These are phyloP conservation scores for Drosophila serrata DNA, from an alignment of 1,140 invertebrate genomes.

Conservation along the genomic window DNA sequence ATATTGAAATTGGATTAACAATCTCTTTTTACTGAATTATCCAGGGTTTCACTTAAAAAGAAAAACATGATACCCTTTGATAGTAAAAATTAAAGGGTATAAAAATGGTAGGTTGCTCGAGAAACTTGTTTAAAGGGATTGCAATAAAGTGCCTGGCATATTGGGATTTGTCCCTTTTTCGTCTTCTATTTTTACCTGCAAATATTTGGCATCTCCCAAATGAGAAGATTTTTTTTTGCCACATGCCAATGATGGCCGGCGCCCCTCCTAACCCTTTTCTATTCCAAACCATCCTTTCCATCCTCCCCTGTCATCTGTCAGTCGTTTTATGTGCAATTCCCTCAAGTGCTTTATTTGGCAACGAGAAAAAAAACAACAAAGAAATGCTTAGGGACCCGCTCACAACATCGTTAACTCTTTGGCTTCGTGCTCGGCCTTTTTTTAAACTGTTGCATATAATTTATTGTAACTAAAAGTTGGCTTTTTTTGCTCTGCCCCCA, in stretches of 20 bases:
- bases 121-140: conserved; percentile 83
- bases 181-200: conserved; percentile 69
- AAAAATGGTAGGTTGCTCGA: conserved; percentile 11
- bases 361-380: conserved; percentile 19
- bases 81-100: neutral
- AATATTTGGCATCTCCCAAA: conserved; percentile 74
- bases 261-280: conserved; percentile 26
- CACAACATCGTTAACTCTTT: conserved; percentile 74
- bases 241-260: conserved; percentile 71
- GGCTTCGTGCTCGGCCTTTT: conserved; percentile 17
- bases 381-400: conserved; percentile 24
- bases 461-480: conserved; percentile 80
- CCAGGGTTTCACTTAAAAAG: too few relatives aligned
- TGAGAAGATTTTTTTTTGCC: conserved; percentile 77
- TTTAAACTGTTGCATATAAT: conserved; percentile 82
- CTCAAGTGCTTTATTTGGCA: conserved; percentile 82
- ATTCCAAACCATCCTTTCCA: neutral
- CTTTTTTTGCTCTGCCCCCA: neutral
- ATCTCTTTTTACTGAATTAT: too few relatives aligned
- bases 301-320: conserved; percentile 40
- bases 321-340: conserved; percentile 81
- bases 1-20: too few relatives aligned
- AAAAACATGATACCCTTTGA: neutral
- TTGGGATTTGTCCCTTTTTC: conserved; percentile 76
- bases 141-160: conserved; percentile 82